Base-by-base conservation (phyloP, 2,113 vertebrate species). In the Mirounga angustirostris region DNA sequence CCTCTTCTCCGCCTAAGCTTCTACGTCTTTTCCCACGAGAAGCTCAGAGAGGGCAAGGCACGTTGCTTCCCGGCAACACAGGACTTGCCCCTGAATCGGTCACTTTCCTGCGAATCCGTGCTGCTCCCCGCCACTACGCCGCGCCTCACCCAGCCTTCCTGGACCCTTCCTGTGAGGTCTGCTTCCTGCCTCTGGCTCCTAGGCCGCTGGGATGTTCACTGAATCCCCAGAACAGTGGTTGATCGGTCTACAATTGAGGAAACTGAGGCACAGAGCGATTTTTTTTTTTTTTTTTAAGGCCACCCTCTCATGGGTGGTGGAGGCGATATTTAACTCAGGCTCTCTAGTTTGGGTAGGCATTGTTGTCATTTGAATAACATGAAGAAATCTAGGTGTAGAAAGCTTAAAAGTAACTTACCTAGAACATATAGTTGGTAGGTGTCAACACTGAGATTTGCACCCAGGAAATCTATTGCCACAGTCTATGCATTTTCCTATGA, bases 291-390 rank as follows among this genome's bases (percentile, higher is more conserved):
- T 14, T 74, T 80, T 40, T 50, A 89, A 78, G 65, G 33, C 4
- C 50, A 43, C 28, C 33, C 11, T 79, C 73, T 59, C 43, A 16
- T 52, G 40, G 40, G 52, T 78, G 63, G 22, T 59, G 61, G 67
- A 76, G 40, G 26, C 61, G 21, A 56, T 46, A 65, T 33, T 40
- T 54, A 76, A 85, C 18, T 15, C 10, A 18, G 19, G n/a, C 13
- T 94, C 2, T 89, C 71, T 36, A 50, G 46, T 93, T 89, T 82
- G 58, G 56, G 28, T 24, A 84, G 81, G 15, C 80, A 82, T 78
- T 56, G 18, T 95, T 91, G 96, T 82, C 26, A 80, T 89, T 92
- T 96, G 26, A 52, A 63, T 88, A 56, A 92, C 69, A 46, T 46
- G 84, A 69, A 36, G n/a, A 96, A n/a, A 90, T 4, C 7, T 74